Evolutionary conservation across 2,797 vertebrate species (phyloP).

Genomic region (Pipistrellus nathusii): DNA sequence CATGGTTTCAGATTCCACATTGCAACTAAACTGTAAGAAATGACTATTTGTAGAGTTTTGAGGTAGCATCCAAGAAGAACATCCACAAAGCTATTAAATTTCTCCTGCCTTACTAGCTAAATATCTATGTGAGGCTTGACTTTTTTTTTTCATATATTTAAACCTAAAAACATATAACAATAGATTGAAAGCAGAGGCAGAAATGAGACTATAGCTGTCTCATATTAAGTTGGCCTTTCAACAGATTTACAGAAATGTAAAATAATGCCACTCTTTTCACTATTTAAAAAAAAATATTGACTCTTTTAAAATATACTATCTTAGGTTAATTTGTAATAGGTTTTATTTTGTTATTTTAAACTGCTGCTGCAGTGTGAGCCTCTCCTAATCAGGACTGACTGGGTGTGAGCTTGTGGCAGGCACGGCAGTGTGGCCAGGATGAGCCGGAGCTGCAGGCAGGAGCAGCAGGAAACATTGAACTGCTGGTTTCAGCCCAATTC

Average conservation of each 20-base stretch:
- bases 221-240: not conserved
- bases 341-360: slow-evolving; percentile 46
- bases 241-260: not conserved
- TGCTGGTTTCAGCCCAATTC: no score
- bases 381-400: no score
- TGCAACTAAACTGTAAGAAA: not conserved
- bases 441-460: no score
- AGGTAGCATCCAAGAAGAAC: slow-evolving; percentile 18
- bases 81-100: not conserved
- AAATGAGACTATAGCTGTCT: not conserved
- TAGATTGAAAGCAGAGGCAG: not conserved
- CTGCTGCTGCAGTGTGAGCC: not conserved
- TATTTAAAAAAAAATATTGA: not conserved
- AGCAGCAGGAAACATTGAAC: no score
- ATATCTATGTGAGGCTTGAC: not conserved
- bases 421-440: no score
- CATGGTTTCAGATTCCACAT: not conserved
- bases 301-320: not conserved
- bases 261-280: not conserved
- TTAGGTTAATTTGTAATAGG: not conserved
- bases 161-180: not conserved
- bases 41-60: not conserved
- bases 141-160: not conserved
- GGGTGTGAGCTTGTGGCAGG: no score
- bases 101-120: not conserved